phyloP scores from a whole-genome alignment of 2,797 vertebrate genomes.

The Paedocypris micromegethes region DNA sequence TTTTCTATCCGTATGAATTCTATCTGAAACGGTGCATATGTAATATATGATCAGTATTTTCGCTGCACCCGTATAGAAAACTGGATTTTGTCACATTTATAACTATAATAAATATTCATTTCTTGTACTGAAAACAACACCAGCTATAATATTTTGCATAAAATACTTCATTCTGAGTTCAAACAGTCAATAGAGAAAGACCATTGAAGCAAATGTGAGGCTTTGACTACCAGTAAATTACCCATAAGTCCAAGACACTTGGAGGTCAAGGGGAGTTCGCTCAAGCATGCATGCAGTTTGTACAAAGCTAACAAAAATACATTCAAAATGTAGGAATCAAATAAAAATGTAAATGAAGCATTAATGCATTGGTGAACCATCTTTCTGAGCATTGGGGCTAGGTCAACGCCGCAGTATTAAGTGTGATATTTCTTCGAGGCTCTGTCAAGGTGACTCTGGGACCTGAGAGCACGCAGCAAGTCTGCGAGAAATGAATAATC shows the following conservation, averaged over 20 bases:
- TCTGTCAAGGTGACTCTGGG: slow-evolving; percentile 75
- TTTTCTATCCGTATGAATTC: slow-evolving; percentile 19
- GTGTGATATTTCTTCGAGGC: slow-evolving; percentile 74
- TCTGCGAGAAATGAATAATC: slow-evolving; percentile 52
- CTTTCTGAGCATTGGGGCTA: slow-evolving; percentile 55
- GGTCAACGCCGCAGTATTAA: slow-evolving; percentile 54
- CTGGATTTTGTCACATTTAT: too few relatives aligned
- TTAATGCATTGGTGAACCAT: slow-evolving; percentile 2
- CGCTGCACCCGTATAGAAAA: background rate
- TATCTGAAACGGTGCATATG: background rate
- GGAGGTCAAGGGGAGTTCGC: too few relatives aligned
- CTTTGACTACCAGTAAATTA: slow-evolving; percentile 63
- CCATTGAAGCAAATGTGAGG: slow-evolving; percentile 60
- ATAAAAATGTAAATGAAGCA: too few relatives aligned
- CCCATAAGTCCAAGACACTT: too few relatives aligned
- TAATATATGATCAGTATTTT: slow-evolving; percentile 12
- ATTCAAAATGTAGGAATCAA: too few relatives aligned
- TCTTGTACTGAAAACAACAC: too few relatives aligned
- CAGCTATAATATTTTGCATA: too few relatives aligned
- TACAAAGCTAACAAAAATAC: too few relatives aligned
- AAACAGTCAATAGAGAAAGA: slow-evolving; percentile 71
- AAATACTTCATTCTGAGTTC: slow-evolving; percentile 50
- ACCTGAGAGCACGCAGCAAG: slow-evolving; percentile 43
- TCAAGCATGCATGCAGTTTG: too few relatives aligned
- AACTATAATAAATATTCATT: too few relatives aligned